phyloP scores from a whole-genome alignment of 2,113 vertebrate genomes.

The Clarias magur region DNA sequence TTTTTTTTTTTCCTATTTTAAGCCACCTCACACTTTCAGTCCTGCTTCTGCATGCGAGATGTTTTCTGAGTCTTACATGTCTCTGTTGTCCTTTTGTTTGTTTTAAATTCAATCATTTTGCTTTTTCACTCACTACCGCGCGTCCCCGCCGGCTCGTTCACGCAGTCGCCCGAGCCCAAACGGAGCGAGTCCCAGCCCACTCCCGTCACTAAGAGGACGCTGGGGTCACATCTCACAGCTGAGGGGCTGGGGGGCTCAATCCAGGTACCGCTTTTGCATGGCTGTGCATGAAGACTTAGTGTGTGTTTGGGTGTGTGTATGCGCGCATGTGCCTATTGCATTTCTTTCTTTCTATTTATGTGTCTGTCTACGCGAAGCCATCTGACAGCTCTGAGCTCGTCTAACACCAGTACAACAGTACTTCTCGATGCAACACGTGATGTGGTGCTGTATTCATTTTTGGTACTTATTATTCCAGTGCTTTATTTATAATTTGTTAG shows the following conservation, averaged over 20 bases:
- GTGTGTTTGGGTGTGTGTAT: slow-evolving; percentile 14
- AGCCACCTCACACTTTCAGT: slow-evolving; percentile 58
- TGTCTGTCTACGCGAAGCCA: slow-evolving; percentile 11
- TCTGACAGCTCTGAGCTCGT: not conserved
- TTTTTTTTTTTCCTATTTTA: slow-evolving; percentile 47
- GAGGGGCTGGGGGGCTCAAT: slow-evolving; percentile 88
- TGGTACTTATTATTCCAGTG: not conserved
- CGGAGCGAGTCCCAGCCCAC: slow-evolving; percentile 86
- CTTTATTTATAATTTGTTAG: not conserved
- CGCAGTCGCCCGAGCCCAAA: slow-evolving; percentile 84
- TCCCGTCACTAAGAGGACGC: slow-evolving; percentile 82
- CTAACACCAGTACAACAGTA: not conserved
- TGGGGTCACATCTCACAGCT: slow-evolving; percentile 85
- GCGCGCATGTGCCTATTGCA: not conserved
- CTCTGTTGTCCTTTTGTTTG: slow-evolving; percentile 56
- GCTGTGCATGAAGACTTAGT: slow-evolving; percentile 51
- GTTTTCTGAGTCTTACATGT: slow-evolving; percentile 69
- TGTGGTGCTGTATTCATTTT: not conserved
- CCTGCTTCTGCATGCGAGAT: slow-evolving; percentile 76
- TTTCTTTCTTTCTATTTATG: slow-evolving; percentile 17
- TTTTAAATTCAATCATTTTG: slow-evolving; percentile 53
- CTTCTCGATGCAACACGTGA: not conserved
- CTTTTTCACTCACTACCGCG: slow-evolving; percentile 56
- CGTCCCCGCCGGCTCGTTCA: slow-evolving; percentile 70
- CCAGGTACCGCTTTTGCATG: slow-evolving; percentile 80